These are phyloP conservation scores for Scaptomyza hsui DNA, from an alignment of 1,140 invertebrate species.

Conservation along the genomic window DNA sequence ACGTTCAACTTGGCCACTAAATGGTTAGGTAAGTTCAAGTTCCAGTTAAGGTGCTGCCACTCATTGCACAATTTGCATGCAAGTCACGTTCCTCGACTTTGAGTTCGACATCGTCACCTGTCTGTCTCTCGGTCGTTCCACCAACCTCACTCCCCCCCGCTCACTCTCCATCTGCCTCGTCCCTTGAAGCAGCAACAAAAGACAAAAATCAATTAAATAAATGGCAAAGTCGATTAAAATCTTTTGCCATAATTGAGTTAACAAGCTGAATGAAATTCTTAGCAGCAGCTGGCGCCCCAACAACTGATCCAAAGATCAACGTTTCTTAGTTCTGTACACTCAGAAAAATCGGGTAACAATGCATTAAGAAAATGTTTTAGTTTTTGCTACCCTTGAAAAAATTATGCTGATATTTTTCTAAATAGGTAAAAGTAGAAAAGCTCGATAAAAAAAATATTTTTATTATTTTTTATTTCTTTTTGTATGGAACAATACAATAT, in stretches of 20 bases:
- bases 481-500: too few relatives aligned
- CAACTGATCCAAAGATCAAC: background rate
- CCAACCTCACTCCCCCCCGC: background rate
- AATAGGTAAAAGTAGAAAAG: too few relatives aligned
- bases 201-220: conserved; percentile 39
- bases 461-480: too few relatives aligned
- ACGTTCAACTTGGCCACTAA: background rate
- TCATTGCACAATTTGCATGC: conserved; percentile 61
- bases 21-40: conserved; percentile 33
- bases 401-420: too few relatives aligned
- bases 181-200: conserved; percentile 29
- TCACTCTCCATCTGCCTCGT: background rate
- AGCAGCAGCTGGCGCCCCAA: conserved; percentile 7
- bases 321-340: too few relatives aligned
- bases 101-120: conserved; percentile 59
- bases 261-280: conserved; percentile 53
- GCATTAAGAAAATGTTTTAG: too few relatives aligned
- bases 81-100: conserved; percentile 61
- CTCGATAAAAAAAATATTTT: too few relatives aligned
- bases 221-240: conserved; percentile 49
- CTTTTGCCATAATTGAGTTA: conserved; percentile 51
- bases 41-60: conserved; percentile 34
- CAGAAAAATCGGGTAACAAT: too few relatives aligned
- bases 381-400: too few relatives aligned
- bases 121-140: background rate